Conservation (phyloP, 2,113 vertebrate species). For the Cinclus mexicanus region DNA sequence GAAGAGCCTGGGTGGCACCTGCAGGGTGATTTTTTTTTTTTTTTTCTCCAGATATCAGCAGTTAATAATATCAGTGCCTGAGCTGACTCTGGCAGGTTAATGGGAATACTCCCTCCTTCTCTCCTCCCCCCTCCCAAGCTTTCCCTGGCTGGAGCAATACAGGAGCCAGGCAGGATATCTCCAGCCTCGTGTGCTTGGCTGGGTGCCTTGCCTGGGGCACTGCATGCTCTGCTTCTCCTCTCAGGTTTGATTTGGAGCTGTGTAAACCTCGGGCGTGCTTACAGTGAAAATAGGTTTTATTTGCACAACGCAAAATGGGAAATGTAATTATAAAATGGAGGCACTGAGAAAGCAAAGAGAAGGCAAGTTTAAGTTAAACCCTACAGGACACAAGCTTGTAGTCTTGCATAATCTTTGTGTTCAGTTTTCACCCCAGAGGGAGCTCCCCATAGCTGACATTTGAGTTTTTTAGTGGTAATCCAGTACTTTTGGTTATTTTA, state of each 20-base stretch:
- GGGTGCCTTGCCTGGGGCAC: neutral
- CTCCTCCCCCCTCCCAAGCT: neutral
- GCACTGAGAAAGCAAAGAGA: neutral
- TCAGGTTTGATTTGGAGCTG: neutral
- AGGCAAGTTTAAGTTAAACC: neutral
- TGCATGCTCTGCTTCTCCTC: neutral
- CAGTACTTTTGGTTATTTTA: neutral
- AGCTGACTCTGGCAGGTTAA: neutral
- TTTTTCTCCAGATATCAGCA: neutral
- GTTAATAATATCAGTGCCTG: neutral
- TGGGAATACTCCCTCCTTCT: neutral
- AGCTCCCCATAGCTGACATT: neutral
- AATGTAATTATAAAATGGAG: neutral
- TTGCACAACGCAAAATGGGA: neutral
- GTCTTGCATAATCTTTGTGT: neutral
- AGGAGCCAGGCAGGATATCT: neutral
- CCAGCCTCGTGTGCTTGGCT: neutral
- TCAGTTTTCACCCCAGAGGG: neutral
- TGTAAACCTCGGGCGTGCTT: accelerated
- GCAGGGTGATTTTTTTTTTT: neutral
- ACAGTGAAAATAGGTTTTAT: neutral
- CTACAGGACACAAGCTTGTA: neutral
- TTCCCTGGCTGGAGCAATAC: neutral
- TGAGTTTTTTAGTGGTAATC: neutral
- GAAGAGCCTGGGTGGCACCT: neutral